These are phyloP conservation scores for Dunckerocampus dactyliophorus DNA, from an alignment of 2,113 vertebrate genomes.

Conservation along the genomic window DNA sequence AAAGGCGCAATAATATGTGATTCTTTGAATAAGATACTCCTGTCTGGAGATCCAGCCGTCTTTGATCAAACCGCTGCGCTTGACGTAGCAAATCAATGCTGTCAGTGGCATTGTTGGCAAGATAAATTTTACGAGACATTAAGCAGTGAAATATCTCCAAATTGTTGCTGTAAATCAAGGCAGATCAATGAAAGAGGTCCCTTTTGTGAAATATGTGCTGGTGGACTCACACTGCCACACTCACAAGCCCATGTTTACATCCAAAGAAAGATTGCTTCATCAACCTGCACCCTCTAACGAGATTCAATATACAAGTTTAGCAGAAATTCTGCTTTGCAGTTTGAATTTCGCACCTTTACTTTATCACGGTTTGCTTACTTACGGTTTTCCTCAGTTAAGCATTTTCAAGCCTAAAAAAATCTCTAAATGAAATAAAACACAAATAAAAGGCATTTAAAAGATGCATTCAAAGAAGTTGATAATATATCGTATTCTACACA, in stretches of 20 bases:
- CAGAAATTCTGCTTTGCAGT: not conserved
- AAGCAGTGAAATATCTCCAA: constrained; percentile 39
- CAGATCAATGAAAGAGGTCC: constrained; percentile 27
- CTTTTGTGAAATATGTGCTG: constrained; percentile 38
- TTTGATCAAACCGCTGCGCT: constrained; percentile 22
- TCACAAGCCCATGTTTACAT: constrained; percentile 19
- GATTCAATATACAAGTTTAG: not conserved
- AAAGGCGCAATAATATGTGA: constrained; percentile 36
- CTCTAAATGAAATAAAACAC: no score
- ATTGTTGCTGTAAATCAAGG: constrained; percentile 46
- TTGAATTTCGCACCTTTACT: no score
- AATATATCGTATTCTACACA: no score
- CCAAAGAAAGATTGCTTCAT: not conserved
- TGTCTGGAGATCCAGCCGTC: constrained; percentile 22
- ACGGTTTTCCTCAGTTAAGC: no score
- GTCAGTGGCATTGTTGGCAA: constrained; percentile 34
- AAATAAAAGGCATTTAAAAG: no score
- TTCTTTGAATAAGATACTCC: constrained; percentile 16
- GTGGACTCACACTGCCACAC: constrained; percentile 25
- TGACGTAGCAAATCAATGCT: constrained; percentile 48
- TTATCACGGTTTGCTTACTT: no score
- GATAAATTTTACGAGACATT: constrained; percentile 46
- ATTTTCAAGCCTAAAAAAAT: no score
- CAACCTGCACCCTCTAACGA: not conserved
- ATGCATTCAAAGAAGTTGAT: no score